These are phyloP conservation scores for Monopis laevigella DNA, from an alignment of 2,888 invertebrate species.

Conservation along the genomic window DNA sequence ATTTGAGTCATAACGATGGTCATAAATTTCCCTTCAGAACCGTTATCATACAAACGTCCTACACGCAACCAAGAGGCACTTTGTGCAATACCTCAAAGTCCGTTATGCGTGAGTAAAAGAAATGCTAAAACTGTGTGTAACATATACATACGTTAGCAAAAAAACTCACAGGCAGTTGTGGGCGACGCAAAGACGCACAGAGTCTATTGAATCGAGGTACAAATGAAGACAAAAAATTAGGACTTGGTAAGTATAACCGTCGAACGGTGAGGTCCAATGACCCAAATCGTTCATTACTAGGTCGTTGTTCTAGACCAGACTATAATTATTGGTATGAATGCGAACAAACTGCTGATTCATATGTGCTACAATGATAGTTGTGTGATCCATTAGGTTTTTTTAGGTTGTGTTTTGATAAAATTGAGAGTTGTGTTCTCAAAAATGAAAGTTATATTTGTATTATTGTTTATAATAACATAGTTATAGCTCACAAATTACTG, in stretches of 20 bases:
- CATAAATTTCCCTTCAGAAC: slow-evolving; percentile 24
- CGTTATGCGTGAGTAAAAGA: slow-evolving; percentile 27
- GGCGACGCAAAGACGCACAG: slow-evolving; percentile 40
- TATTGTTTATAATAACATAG: too few species aligned
- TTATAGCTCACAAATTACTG: too few species aligned
- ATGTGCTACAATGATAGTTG: too few species aligned
- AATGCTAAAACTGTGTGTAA: slow-evolving; percentile 25
- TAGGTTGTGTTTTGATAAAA: too few species aligned
- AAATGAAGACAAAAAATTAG: slow-evolving; percentile 43
- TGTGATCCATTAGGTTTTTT: too few species aligned
- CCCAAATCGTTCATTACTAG: slow-evolving; percentile 60
- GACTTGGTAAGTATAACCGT: slow-evolving; percentile 39
- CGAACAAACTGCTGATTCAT: slow-evolving; percentile 5
- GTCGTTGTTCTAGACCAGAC: slow-evolving; percentile 25
- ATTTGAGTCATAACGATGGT: slow-evolving; percentile 10
- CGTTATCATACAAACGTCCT: slow-evolving; percentile 28
- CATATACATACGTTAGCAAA: slow-evolving; percentile 22
- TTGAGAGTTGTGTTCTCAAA: too few species aligned
- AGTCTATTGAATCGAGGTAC: slow-evolving; percentile 42
- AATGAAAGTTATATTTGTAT: too few species aligned
- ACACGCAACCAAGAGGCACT: slow-evolving; percentile 24
- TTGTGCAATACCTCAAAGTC: slow-evolving; percentile 26
- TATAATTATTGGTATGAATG: background rate
- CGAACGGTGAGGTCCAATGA: slow-evolving; percentile 63
- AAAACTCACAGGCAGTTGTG: slow-evolving; percentile 30